Evolutionary conservation across 2,888 invertebrate genomes (phyloP), one percentile per base, ranked within the genome.

Genomic region (Tenthredo scrophulariae): DNA sequence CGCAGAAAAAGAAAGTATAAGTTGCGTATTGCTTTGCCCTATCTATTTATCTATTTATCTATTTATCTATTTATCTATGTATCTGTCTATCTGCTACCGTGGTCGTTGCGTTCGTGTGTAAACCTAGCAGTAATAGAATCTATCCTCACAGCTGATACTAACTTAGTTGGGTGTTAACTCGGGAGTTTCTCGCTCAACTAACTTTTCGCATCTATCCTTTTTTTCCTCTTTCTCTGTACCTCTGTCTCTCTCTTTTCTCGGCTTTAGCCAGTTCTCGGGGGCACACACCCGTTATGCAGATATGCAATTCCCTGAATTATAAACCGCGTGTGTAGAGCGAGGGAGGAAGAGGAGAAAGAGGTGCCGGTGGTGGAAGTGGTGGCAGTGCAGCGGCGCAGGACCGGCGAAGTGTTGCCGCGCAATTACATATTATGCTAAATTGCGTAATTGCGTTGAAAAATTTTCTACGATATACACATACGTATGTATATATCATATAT

Each of bases 211-310:
- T 67, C 33, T 67, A 67, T 67, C 33, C 18, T 15, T 50, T 62
- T 65, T 75, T 72, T 43, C 7, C 18, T 72, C 70, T 50, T 33
- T 77, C 72, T 65, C 26, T 54, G 65, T 67, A 62, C 9, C 13
- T 29, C 3, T 65, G 13, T 54, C 26, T 67, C 77, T 70, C 82
- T 54, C 85, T 40, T 79, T 72, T 26, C 46, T 84, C 85, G 62
- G 62, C 26, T 62, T 62, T 26, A 62, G 62, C 62, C 62, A 62
- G 26, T 13, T 62, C 62, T 62, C 62, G 62, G 26, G 62, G 22
- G n/a, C 54, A 40, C 40, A 26, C 46, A 65, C 67, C 65, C 67
- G 67, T 84, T 65, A 84, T 43, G 33, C 84, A 74, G 72, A 74
- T 40, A 74, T 74, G 37, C 40, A 22, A 74, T 74, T 74, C 72